These are phyloP conservation scores for Dermatemys mawii DNA, from an alignment of 2,113 vertebrate species.

Conservation along the genomic window DNA sequence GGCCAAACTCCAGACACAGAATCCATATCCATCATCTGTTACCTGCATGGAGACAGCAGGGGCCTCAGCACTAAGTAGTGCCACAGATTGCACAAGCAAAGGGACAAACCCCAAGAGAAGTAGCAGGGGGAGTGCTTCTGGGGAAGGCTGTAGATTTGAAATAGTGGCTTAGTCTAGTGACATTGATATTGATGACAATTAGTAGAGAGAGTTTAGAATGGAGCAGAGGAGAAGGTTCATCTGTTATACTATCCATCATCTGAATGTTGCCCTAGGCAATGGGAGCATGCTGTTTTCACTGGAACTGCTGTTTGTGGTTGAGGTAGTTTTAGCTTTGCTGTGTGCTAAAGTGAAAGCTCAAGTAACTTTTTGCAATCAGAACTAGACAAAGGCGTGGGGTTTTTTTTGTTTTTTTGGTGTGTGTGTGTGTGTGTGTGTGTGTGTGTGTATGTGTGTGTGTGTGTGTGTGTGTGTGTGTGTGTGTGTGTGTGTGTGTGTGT, in stretches of 20 bases:
- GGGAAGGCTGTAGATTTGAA: background rate
- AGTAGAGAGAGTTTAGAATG: conserved; percentile 63
- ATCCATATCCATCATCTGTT: conserved; percentile 41
- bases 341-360: background rate
- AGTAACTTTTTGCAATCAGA: background rate
- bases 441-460: no score
- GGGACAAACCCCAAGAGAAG: conserved; percentile 46
- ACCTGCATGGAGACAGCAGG: background rate
- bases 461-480: no score
- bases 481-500: no score
- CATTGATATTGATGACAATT: conserved; percentile 70
- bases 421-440: no score
- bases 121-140: background rate
- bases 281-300: conserved; percentile 50
- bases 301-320: background rate
- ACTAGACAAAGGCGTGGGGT: background rate
- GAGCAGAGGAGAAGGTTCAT: conserved; percentile 71
- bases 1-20: background rate
- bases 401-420: background rate
- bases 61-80: background rate
- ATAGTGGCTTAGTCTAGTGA: conserved; percentile 45
- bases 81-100: conserved; percentile 29
- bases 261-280: conserved; percentile 67
- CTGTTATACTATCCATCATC: conserved; percentile 69
- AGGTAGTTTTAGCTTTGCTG: background rate